Evolutionary conservation across 2,888 invertebrate species (phyloP), one percentile per base, ranked within the genome.

Genomic region (Plebejus melissa): DNA sequence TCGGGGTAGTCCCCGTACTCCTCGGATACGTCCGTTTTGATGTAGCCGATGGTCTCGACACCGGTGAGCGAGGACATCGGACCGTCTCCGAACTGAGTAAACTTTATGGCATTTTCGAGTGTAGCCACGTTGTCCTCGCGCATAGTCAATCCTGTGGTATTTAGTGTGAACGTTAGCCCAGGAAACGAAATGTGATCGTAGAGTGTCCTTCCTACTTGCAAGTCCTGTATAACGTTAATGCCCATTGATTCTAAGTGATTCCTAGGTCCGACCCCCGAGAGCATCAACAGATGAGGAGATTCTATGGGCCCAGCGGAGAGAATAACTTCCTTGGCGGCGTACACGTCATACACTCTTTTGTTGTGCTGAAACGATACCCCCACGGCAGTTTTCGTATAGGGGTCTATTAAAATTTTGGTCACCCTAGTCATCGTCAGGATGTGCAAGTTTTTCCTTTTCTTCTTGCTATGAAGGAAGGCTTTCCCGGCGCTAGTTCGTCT

Each of bases 261-360:
- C 80, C 86, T 92, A 1, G 96, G 96, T 0, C 96, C 96, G 13
- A 96, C 86, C 1, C 96, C 96, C 0, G 95, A 95, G 1, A 96
- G 86, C 95, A 96, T 95, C 28, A 96, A 82, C 13, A 98, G 84
- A 86, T 98, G 97, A 0, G 98, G 96, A 0, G 97, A 96, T 86
- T 96, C 97, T 79, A 98, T 95, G 0, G 97, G 95, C 0, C 98
- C 97, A 1, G 96, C 96, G 9, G 96, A 95, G 7, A 95, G 80
- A 70, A 95, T 91, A 0, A 95, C 94, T 85, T 95, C 95, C 79
- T 94, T 95, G 0, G 84, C 88, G 6, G 92, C 92, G 77, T 81
- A 80, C 69, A 92, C 88, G 79, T 83, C 82, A 78, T 90, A 90
- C 3, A 95, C 69, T 93, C 95, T 80, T 28, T 89, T 88, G 32